These are phyloP conservation scores for Neotoxoptera formosana DNA, from an alignment of 1,140 invertebrate genomes.

Conservation along the genomic window DNA sequence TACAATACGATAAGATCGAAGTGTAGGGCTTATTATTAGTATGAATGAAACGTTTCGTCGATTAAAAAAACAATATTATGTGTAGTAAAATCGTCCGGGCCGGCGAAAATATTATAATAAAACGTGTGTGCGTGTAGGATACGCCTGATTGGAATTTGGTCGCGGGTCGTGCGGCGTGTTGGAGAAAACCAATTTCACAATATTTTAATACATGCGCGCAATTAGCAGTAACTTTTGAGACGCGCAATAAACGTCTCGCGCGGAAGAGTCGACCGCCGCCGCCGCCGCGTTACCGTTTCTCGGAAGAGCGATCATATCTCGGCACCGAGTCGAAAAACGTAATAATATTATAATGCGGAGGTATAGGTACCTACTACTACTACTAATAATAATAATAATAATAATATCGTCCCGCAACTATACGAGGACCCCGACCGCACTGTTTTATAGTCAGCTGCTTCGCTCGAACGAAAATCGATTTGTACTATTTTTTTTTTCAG, in stretches of 20 bases:
- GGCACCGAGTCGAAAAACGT: background rate
- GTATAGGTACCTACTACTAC: background rate
- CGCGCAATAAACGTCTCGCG: background rate
- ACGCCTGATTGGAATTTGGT: background rate
- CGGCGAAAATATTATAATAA: background rate
- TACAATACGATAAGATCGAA: background rate
- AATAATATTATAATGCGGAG: background rate
- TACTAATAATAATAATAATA: no score
- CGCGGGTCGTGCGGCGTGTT: background rate
- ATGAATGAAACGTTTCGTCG: background rate
- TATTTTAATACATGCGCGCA: background rate
- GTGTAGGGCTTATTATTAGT: no score
- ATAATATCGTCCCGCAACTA: no score
- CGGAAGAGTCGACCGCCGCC: background rate
- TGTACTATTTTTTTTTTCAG: no score
- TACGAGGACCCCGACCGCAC: no score
- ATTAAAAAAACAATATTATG: background rate
- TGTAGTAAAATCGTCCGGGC: background rate
- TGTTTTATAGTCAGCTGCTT: no score
- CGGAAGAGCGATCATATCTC: background rate
- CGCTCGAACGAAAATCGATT: no score
- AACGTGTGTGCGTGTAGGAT: background rate
- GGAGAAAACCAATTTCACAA: background rate
- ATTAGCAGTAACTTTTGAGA: background rate
- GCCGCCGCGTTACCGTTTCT: background rate